A percentile compares a stretch with the other conserved stretches of the same genome.
Evolutionary conservation across 2,113 vertebrate species (phyloP).

Genomic region (Pterophyllum scalare): DNA sequence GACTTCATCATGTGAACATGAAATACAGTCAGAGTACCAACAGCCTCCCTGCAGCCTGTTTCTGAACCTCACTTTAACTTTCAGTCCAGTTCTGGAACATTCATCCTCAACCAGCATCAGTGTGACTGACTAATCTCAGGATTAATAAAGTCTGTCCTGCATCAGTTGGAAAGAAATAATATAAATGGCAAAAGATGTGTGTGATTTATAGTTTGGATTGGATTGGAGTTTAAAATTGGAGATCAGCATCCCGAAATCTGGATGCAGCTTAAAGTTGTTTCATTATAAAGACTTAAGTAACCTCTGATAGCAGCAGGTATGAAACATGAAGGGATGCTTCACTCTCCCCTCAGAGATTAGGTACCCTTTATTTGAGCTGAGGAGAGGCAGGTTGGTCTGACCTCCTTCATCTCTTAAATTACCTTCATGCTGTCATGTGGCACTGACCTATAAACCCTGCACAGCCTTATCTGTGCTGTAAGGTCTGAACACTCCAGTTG

Average conservation of each 20-base stretch:
- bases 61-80: too few relatives aligned
- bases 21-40: too few relatives aligned
- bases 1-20: too few relatives aligned
- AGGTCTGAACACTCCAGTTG: not conserved
- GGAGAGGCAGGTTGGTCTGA: not conserved
- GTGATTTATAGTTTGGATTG: not conserved
- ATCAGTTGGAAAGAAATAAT: too few relatives aligned
- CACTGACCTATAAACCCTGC: not conserved
- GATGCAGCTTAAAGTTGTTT: not conserved
- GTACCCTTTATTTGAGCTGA: not conserved
- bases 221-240: fast-evolving
- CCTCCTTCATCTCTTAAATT: not conserved
- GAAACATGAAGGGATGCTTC: not conserved
- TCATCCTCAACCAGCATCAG: too few relatives aligned
- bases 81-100: too few relatives aligned
- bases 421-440: not conserved
- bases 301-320: not conserved
- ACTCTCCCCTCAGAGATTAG: not conserved
- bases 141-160: not conserved
- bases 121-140: not conserved
- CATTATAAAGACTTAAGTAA: not conserved
- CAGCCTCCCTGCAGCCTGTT: too few relatives aligned
- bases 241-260: not conserved
- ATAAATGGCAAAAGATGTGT: not conserved
- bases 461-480: conserved; percentile 6